Evolutionary conservation across 2,888 invertebrate genomes (phyloP).

Genomic region (Macrosoma leucophasiata): DNA sequence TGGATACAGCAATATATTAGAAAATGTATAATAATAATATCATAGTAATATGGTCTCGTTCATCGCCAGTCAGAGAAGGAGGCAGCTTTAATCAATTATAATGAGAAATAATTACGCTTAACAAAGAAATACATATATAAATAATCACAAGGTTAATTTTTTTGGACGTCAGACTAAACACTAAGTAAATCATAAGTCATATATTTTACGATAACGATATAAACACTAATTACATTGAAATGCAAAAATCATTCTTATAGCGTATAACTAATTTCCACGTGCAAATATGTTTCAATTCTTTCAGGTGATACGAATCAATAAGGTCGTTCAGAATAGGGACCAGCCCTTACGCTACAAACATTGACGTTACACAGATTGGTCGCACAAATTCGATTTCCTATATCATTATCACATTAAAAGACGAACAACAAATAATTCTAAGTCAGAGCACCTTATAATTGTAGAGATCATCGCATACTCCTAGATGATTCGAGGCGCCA

Average conservation of each 20-base stretch:
- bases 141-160: too few relatives aligned
- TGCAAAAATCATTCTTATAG: slow-evolving; percentile 48
- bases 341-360: slow-evolving; percentile 60
- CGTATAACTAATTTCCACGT: slow-evolving; percentile 22
- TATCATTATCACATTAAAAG: slow-evolving; percentile 66
- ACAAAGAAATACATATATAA: too few relatives aligned
- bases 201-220: slow-evolving; percentile 56
- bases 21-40: too few relatives aligned
- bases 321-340: slow-evolving; percentile 42
- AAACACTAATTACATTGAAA: slow-evolving; percentile 55
- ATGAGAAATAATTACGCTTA: too few relatives aligned
- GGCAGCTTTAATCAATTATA: too few relatives aligned
- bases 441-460: slow-evolving; percentile 76
- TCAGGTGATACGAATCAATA: slow-evolving; percentile 23
- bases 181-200: too few relatives aligned
- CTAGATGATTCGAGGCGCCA: slow-evolving; percentile 57
- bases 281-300: slow-evolving; percentile 17
- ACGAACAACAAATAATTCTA: slow-evolving; percentile 67
- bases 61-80: too few relatives aligned
- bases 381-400: slow-evolving; percentile 59
- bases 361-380: slow-evolving; percentile 62
- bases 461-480: slow-evolving; percentile 71
- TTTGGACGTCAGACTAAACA: too few relatives aligned
- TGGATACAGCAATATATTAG: too few relatives aligned
- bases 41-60: too few relatives aligned